Percentiles rank a stretch among this genome's conserved stretches.
Conservation (phyloP, 2,113 vertebrate genomes). For the Hemicordylus capensis region DNA sequence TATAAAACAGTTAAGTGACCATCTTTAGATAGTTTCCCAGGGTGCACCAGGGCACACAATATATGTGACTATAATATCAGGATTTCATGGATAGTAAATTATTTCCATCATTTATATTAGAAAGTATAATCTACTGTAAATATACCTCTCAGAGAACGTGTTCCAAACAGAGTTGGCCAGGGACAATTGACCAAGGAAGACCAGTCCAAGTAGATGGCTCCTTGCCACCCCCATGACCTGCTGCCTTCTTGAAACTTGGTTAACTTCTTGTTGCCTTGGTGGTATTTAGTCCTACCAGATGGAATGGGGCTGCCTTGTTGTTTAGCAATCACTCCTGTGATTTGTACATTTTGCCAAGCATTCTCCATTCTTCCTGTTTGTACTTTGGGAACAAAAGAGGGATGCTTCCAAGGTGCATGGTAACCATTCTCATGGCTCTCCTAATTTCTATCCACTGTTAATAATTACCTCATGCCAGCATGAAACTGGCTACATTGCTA, state of each 20-base stretch:
- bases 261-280: neutral
- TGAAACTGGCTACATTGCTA: neutral
- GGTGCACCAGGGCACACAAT: neutral
- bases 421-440: neutral
- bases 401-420: neutral
- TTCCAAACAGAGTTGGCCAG: slow-evolving; percentile 3
- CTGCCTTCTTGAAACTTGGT: neutral
- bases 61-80: neutral
- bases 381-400: neutral
- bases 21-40: neutral
- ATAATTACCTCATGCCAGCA: neutral
- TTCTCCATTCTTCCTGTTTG: neutral
- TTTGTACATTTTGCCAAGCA: neutral
- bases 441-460: neutral
- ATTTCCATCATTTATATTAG: slow-evolving; percentile 13
- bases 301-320: neutral
- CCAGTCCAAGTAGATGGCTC: neutral
- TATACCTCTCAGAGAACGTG: slow-evolving; percentile 37
- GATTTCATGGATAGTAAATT: neutral
- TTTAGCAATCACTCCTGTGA: too few species aligned
- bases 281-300: neutral
- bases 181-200: neutral
- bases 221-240: neutral
- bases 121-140: slow-evolving; percentile 26
- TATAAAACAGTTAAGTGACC: neutral